phyloP scores from a whole-genome alignment of 2,888 invertebrate species.

The Nesidiocoris tenuis region DNA sequence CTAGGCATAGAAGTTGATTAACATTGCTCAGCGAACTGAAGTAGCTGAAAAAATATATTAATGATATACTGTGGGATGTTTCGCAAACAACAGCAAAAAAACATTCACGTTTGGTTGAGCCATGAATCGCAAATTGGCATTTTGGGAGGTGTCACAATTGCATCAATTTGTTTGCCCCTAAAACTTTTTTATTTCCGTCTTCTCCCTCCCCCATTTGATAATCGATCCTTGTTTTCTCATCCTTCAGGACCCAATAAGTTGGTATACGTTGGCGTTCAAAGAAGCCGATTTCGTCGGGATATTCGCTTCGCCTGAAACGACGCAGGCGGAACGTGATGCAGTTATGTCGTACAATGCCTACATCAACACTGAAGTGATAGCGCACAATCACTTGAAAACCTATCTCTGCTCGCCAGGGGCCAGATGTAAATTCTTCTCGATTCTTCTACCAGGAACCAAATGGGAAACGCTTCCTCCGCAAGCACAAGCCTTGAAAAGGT shows the following conservation, averaged over 20 bases:
- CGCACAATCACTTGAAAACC: conserved; percentile 47
- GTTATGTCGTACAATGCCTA: conserved; percentile 47
- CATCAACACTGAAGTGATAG: conserved; percentile 47
- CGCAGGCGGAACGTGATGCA: conserved; percentile 37
- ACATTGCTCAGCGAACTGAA: too few relatives aligned
- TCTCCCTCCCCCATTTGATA: too few relatives aligned
- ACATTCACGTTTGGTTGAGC: too few relatives aligned
- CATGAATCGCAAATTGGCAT: too few relatives aligned
- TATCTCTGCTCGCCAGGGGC: conserved; percentile 47
- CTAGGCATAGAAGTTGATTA: too few relatives aligned
- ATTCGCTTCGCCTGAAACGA: conserved; percentile 48
- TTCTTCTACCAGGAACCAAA: conserved; percentile 48
- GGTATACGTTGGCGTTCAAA: conserved; percentile 50
- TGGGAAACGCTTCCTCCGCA: conserved; percentile 49
- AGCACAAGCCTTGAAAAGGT: conserved; percentile 49
- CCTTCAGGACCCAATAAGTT: conserved; percentile 48
- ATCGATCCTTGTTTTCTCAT: neutral
- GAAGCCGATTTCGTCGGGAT: conserved; percentile 50
- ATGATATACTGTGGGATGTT: too few relatives aligned
- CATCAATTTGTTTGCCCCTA: too few relatives aligned
- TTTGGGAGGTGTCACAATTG: too few relatives aligned
- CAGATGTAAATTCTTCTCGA: conserved; percentile 48
- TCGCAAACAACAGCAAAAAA: too few relatives aligned
- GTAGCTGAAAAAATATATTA: too few relatives aligned
- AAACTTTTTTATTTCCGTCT: too few relatives aligned